Evolutionary conservation across 1,140 invertebrate genomes (phyloP), one percentile per base, ranked within the genome.

Genomic region (Lerema accius): DNA sequence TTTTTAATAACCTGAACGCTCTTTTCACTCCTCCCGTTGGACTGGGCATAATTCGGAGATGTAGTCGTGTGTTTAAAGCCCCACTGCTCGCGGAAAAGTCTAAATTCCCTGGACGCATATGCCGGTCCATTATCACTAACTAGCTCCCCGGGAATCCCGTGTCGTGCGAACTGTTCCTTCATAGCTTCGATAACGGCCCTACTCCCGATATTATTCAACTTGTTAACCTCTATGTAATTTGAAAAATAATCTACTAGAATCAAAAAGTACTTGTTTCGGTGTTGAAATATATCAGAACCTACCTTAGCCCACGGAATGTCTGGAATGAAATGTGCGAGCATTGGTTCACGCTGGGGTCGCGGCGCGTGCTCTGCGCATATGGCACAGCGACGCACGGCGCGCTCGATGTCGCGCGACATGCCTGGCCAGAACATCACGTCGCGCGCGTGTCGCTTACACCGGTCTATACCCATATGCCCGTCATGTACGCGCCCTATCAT

Each of bases 361-460:
- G 5, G 17, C 37, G 26, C 9, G 26, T n/a, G n/a, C n/a, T n/a
- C n/a, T n/a, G 48, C 56, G 4, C 50, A 62, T 62, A 59, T 51
- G 17, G 19, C 19, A 23, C 19, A 53, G 42, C 49, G 17, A n/a
- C 45, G 55, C 50, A 56, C 50, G 62, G 26, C 66, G 65, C 1
- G 26, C 51, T 48, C 23, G 26, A 63, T 59, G 56, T 74, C 62
- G 10, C 72, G 23, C 43, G 56, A 63, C 32, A 89, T 80, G 7
- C 71, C 68, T 1, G 79, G 80, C 81, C 82, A 86, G 48, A 75
- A 87, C 15, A 86, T 62, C 14, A 77, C 65, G 50, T 86, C 76
- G n/a, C 76, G 67, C 45, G 82, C 83, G 14, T 71, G 61, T 17
- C 59, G 23, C 49, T 78, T 78, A 15, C 75, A 78, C 17, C 74